Evolutionary conservation across 2,113 vertebrate species (phyloP).

Genomic region (Gallinago jamesoni): DNA sequence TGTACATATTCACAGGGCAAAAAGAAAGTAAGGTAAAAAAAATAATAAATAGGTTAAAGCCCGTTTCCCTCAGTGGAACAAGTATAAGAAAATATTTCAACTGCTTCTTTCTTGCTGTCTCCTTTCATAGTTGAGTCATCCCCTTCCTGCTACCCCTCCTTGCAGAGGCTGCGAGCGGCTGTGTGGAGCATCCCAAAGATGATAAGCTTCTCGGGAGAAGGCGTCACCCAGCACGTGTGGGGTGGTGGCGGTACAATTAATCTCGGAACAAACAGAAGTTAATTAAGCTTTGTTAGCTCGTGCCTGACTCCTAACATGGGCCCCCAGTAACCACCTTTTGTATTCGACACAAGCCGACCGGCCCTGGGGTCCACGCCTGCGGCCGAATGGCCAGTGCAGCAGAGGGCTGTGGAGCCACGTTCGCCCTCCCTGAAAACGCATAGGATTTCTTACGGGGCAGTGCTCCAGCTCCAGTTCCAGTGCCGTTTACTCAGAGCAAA

Average conservation of each 20-base stretch:
- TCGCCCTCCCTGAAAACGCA: accelerated
- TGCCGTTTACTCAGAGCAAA: neutral
- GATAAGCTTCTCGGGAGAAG: neutral
- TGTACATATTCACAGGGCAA: neutral
- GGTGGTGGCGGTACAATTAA: neutral
- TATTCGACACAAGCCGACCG: neutral
- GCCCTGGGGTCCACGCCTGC: accelerated
- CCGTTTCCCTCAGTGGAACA: neutral
- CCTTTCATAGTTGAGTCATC: neutral
- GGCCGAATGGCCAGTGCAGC: neutral
- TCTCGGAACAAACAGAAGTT: neutral
- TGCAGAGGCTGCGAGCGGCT: neutral
- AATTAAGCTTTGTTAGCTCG: neutral
- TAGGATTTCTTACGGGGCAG: neutral
- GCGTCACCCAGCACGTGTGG: neutral
- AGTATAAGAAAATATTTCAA: neutral
- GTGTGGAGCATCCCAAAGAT: neutral
- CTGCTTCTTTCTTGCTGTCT: neutral
- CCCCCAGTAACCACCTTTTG: neutral
- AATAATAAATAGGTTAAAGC: neutral
- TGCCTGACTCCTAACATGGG: neutral
- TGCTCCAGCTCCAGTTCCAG: neutral
- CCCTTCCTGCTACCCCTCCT: neutral
- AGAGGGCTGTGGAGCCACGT: neutral
- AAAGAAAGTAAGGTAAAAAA: neutral